Percentiles rank a stretch among this genome's conserved stretches.
Conservation (phyloP, 2,888 invertebrate species). For the Embidobia sp. region DNA sequence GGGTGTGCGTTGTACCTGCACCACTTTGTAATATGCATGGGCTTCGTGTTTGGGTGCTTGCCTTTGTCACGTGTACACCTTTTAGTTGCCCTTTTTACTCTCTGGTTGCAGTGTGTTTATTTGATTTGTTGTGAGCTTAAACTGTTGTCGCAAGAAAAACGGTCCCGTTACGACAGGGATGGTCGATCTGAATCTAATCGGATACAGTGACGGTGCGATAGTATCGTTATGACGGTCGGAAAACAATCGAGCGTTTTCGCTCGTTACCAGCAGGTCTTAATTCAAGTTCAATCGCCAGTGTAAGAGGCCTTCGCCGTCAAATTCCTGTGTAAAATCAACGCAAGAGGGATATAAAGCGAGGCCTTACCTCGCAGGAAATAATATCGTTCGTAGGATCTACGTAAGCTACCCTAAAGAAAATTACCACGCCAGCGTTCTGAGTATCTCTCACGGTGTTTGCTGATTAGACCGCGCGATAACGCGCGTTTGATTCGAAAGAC, state of each 20-base stretch:
- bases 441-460: slow-evolving; percentile 53
- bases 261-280: slow-evolving; percentile 7
- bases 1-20: neutral
- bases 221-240: slow-evolving; percentile 1
- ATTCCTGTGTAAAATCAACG: slow-evolving; percentile 50
- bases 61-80: no score
- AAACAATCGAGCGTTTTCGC: no score
- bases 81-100: neutral
- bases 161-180: slow-evolving; percentile 23
- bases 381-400: slow-evolving; percentile 42
- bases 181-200: slow-evolving; percentile 34
- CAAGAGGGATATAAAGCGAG: slow-evolving; percentile 27
- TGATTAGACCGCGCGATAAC: slow-evolving; percentile 32
- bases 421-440: slow-evolving; percentile 35
- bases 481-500: slow-evolving; percentile 27
- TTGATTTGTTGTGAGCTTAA: slow-evolving; percentile 17
- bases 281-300: neutral
- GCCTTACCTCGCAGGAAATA: slow-evolving; percentile 37
- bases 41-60: no score
- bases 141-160: neutral
- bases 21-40: no score
- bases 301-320: slow-evolving; percentile 2
- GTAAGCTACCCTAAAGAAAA: slow-evolving; percentile 42
- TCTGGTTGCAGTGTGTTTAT: neutral
- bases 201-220: slow-evolving; percentile 5